These are phyloP conservation scores for Neoarius graeffei DNA, from an alignment of 2,113 vertebrate species.

Conservation along the genomic window DNA sequence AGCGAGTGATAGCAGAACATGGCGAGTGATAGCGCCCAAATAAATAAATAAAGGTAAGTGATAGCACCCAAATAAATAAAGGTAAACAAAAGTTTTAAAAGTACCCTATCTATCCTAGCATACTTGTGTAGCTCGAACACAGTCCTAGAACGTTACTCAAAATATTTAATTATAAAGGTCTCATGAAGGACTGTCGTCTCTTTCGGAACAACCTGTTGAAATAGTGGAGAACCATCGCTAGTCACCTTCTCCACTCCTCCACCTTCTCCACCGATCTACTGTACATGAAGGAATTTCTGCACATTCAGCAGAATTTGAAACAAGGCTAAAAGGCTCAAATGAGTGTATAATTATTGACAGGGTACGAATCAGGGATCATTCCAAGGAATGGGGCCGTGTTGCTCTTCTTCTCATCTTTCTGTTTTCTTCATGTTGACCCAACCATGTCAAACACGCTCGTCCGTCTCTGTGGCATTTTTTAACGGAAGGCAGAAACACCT, in stretches of 20 bases:
- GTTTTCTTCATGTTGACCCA: not conserved
- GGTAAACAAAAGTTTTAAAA: not conserved
- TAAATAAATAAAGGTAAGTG: not conserved
- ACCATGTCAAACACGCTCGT: not conserved
- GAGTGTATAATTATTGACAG: not conserved
- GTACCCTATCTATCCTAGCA: not conserved
- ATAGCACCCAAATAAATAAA: not conserved
- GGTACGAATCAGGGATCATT: not conserved
- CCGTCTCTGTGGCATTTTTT: not conserved
- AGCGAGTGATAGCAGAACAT: not conserved
- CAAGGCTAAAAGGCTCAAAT: not conserved
- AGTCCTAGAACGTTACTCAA: no score
- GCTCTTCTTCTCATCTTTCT: not conserved
- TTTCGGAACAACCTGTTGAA: not conserved
- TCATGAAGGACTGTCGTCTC: not conserved
- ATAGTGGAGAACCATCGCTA: not conserved
- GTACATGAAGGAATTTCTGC: not conserved
- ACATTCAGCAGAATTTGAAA: not conserved
- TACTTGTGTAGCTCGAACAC: not conserved
- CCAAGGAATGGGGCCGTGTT: not conserved
- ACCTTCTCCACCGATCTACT: no score
- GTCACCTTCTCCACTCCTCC: not conserved
- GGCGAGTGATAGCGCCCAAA: not conserved
- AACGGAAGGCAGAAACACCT: conserved; percentile 6
- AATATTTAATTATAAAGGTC: not conserved